Evolutionary conservation across 2,797 vertebrate species (phyloP).

Genomic region (Ptychadena robeensis): DNA sequence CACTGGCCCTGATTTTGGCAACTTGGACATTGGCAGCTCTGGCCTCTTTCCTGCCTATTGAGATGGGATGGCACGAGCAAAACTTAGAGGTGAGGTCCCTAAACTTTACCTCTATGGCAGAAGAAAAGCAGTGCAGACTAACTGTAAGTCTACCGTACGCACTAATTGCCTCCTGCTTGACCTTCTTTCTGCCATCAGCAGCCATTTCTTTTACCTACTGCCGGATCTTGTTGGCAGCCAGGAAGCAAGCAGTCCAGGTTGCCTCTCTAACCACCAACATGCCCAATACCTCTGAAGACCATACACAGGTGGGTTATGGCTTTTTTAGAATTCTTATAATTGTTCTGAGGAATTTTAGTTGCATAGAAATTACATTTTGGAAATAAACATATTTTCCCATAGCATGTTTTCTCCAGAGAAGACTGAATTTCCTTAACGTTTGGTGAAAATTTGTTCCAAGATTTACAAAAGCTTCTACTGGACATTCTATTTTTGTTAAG

Average conservation of each 20-base stretch:
- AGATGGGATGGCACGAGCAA: constrained; percentile 93
- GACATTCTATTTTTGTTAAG: too few relatives aligned
- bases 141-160: constrained; percentile 91
- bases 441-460: too few relatives aligned
- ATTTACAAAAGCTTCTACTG: too few relatives aligned
- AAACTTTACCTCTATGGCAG: constrained; percentile 70
- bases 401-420: too few relatives aligned
- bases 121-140: constrained; percentile 85
- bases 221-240: constrained; percentile 89
- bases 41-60: constrained; percentile 92
- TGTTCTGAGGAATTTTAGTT: too few relatives aligned
- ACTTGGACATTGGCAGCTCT: constrained; percentile 89
- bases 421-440: too few relatives aligned
- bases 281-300: constrained; percentile 44
- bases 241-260: constrained; percentile 89
- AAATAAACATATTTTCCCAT: too few relatives aligned
- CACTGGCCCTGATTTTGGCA: constrained; percentile 84
- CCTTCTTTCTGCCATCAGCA: constrained; percentile 91
- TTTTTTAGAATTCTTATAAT: too few relatives aligned
- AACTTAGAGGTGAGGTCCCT: constrained; percentile 67
- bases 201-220: constrained; percentile 99
- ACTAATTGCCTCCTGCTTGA: constrained; percentile 90
- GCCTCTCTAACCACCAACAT: constrained; percentile 80
- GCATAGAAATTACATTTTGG: too few relatives aligned
- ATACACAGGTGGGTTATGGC: constrained; percentile 68